phyloP scores from a whole-genome alignment of 1,140 invertebrate species.

The Thereuonema tuberculata region DNA sequence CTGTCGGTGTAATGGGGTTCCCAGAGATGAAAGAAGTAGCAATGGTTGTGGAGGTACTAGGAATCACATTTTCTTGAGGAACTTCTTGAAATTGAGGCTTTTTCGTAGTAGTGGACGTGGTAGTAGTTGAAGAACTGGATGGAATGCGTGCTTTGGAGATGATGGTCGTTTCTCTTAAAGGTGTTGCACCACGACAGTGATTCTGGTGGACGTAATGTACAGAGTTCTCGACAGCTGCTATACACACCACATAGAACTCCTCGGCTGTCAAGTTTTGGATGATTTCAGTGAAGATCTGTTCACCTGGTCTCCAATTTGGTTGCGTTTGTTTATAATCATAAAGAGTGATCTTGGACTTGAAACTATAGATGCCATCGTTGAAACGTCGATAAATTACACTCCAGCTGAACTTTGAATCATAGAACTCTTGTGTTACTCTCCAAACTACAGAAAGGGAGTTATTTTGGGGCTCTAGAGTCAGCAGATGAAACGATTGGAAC shows the following conservation, averaged over 20 bases:
- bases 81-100: too few relatives aligned
- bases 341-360: neutral
- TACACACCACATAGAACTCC: conserved; percentile 1
- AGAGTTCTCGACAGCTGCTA: conserved; percentile 6
- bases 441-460: neutral
- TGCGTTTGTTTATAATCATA: neutral
- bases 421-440: conserved; percentile 4
- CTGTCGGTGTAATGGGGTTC: too few relatives aligned
- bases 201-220: conserved; percentile 11
- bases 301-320: neutral
- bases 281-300: neutral
- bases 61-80: too few relatives aligned
- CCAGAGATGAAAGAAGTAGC: too few relatives aligned
- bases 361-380: neutral
- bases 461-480: neutral
- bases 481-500: too few relatives aligned
- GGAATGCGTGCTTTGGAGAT: neutral
- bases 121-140: neutral
- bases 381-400: conserved; percentile 5
- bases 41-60: too few relatives aligned
- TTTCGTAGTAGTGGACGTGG: neutral
- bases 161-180: neutral
- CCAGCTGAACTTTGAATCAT: neutral
- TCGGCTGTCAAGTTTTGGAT: conserved; percentile 1
- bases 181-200: conserved; percentile 4